Conservation (phyloP, 2,888 invertebrate species). For the Troilus luridus region DNA sequence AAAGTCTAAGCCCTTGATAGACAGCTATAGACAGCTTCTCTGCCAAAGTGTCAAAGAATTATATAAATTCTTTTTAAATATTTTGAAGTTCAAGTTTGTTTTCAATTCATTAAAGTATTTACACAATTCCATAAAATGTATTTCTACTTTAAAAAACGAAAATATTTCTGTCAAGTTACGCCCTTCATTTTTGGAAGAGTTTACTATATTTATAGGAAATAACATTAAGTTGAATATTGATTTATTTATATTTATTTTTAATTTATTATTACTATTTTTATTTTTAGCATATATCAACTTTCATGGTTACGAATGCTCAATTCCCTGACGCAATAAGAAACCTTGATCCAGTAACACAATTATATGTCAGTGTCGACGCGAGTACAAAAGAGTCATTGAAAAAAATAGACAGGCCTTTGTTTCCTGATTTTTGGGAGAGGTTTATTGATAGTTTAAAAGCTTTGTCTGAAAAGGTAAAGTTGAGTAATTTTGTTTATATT, state of each 20-base stretch:
- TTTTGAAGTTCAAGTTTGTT: too few relatives aligned
- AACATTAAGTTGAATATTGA: background rate
- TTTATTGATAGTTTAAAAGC: constrained; percentile 72
- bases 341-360: constrained; percentile 72
- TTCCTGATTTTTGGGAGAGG: constrained; percentile 74
- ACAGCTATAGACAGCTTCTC: too few relatives aligned
- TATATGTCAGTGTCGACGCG: constrained; percentile 75
- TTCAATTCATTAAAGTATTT: too few relatives aligned
- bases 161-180: too few relatives aligned
- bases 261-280: background rate
- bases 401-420: constrained; percentile 74
- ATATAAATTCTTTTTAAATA: too few relatives aligned
- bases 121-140: too few relatives aligned
- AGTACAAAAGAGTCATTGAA: constrained; percentile 73
- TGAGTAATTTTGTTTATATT: too few relatives aligned
- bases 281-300: constrained; percentile 71
- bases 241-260: background rate
- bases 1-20: too few relatives aligned
- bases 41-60: too few relatives aligned
- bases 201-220: background rate
- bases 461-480: constrained; percentile 69
- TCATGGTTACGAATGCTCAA: constrained; percentile 75
- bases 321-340: constrained; percentile 73
- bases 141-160: too few relatives aligned
- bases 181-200: background rate